Conservation (phyloP, 1,140 invertebrate genomes). For the Lethrus apterus region DNA sequence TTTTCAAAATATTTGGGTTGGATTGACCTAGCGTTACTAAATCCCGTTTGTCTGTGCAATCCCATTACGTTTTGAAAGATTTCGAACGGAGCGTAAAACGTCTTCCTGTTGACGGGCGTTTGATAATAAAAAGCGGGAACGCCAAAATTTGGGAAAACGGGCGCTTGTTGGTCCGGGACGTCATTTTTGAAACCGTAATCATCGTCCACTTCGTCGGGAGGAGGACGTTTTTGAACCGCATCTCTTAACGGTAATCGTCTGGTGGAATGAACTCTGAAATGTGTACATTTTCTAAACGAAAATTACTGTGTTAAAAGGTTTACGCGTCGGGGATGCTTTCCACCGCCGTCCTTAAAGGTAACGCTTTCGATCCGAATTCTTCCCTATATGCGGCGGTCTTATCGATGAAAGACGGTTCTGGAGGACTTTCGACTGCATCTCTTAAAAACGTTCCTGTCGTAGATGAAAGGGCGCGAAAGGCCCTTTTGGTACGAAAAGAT, state of each 20-base stretch:
- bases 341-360: conserved; percentile 52
- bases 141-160: too few species aligned
- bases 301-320: conserved; percentile 18
- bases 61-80: too few species aligned
- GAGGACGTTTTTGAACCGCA: conserved; percentile 58
- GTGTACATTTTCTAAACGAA: neutral
- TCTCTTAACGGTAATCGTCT: conserved; percentile 50
- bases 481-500: neutral
- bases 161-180: neutral
- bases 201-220: conserved; percentile 43
- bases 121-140: too few species aligned
- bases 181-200: conserved; percentile 40
- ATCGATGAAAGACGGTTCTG: conserved; percentile 18
- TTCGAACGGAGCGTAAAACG: too few species aligned
- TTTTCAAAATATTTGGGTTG: too few species aligned
- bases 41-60: too few species aligned
- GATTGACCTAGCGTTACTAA: too few species aligned
- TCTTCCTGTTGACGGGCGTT: too few species aligned
- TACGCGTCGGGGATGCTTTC: conserved; percentile 46
- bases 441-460: conserved; percentile 41
- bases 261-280: conserved; percentile 23
- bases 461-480: neutral
- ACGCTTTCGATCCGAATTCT: conserved; percentile 36
- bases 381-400: conserved; percentile 23
- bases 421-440: conserved; percentile 46